Evolutionary conservation across 2,113 vertebrate species (phyloP).

Genomic region (Phaethon lepturus): DNA sequence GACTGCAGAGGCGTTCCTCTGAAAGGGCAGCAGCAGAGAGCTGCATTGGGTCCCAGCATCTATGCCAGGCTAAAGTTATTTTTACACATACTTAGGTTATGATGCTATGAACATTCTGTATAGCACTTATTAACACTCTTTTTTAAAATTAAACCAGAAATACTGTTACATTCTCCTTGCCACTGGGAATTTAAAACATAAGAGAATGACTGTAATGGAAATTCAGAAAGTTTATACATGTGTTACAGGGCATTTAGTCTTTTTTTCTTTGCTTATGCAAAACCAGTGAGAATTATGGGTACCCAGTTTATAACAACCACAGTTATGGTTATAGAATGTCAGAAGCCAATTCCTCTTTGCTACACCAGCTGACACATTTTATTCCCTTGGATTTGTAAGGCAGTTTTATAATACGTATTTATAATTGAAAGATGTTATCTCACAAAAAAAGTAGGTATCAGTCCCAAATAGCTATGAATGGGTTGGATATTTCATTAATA

Average conservation of each 20-base stretch:
- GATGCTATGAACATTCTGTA: not conserved
- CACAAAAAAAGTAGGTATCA: not conserved
- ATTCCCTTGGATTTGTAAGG: not conserved
- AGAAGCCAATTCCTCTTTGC: not conserved
- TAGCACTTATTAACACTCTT: not conserved
- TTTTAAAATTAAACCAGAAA: not conserved
- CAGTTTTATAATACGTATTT: not conserved
- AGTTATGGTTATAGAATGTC: not conserved
- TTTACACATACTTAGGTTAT: not conserved
- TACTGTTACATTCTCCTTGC: not conserved
- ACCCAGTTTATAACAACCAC: not conserved
- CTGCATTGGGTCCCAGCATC: not conserved
- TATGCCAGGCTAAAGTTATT: not conserved
- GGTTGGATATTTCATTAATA: not conserved
- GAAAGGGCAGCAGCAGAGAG: not conserved
- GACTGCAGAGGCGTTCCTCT: not conserved
- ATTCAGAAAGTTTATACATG: not conserved
- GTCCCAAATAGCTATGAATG: not conserved
- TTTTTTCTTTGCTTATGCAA: not conserved
- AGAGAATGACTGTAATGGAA: not conserved
- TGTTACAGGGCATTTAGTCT: not conserved
- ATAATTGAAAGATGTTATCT: not conserved
- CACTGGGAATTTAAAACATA: not conserved
- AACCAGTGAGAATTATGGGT: not conserved
- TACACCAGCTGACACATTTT: not conserved